Evolutionary conservation across 1,140 invertebrate species (phyloP).

Genomic region (Drosophila parabipectinata): DNA sequence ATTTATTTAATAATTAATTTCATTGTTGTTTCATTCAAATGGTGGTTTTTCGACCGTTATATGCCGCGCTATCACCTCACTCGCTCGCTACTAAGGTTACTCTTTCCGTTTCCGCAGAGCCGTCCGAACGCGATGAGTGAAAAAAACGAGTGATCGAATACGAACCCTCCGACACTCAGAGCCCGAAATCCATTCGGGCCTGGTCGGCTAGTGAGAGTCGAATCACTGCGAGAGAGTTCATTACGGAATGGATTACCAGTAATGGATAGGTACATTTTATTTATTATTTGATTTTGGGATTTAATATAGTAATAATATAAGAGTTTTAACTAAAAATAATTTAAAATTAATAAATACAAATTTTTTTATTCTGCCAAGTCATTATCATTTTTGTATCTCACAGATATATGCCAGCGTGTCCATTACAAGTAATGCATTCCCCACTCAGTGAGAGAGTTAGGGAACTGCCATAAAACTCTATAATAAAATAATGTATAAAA

Average conservation of each 20-base stretch:
- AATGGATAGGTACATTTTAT: background rate
- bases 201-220: background rate
- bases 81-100: too few relatives aligned
- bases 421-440: background rate
- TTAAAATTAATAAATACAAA: too few relatives aligned
- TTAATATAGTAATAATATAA: too few relatives aligned
- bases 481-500: background rate
- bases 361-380: too few relatives aligned
- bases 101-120: background rate
- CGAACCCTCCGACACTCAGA: too few relatives aligned
- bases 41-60: background rate
- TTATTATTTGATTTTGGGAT: too few relatives aligned
- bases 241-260: background rate
- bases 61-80: conserved; percentile 1
- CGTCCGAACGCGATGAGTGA: background rate
- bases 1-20: background rate
- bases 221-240: background rate
- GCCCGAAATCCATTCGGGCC: background rate
- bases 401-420: background rate
- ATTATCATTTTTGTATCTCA: too few relatives aligned
- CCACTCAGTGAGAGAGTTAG: background rate
- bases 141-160: background rate
- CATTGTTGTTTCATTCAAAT: background rate
- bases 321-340: too few relatives aligned
- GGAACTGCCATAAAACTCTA: background rate